These are phyloP conservation scores for Atherinosoma microstoma DNA, from an alignment of 2,797 vertebrate genomes.

Conservation along the genomic window DNA sequence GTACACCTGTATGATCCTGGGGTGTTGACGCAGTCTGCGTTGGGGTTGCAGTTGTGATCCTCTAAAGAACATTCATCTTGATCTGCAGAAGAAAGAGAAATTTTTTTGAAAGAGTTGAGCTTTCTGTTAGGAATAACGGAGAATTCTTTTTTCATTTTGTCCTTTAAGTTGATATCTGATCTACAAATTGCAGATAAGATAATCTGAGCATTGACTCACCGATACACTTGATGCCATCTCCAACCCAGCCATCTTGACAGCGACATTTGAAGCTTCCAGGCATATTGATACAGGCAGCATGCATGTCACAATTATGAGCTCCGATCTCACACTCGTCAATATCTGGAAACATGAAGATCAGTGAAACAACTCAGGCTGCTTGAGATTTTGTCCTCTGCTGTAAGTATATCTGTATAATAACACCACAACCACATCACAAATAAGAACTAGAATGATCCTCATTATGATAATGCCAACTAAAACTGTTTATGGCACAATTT, in stretches of 20 bases:
- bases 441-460: neutral
- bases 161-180: neutral
- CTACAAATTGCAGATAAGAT: neutral
- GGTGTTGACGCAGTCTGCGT: constrained; percentile 90
- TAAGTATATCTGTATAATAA: neutral
- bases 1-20: constrained; percentile 92
- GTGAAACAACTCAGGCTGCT: neutral
- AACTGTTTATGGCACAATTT: neutral
- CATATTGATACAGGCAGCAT: constrained; percentile 91
- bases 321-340: constrained; percentile 93
- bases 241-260: constrained; percentile 91
- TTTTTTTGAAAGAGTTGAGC: neutral
- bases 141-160: neutral
- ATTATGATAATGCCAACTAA: neutral
- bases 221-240: constrained; percentile 90
- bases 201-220: constrained; percentile 82
- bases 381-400: neutral
- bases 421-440: neutral
- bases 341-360: constrained; percentile 76
- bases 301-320: constrained; percentile 92
- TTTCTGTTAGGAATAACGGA: neutral
- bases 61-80: constrained; percentile 90
- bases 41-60: constrained; percentile 90
- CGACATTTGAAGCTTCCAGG: constrained; percentile 95
- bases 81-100: constrained; percentile 78